Base-by-base conservation (phyloP, 2,888 invertebrate species). In the Nymphalis c-album region DNA sequence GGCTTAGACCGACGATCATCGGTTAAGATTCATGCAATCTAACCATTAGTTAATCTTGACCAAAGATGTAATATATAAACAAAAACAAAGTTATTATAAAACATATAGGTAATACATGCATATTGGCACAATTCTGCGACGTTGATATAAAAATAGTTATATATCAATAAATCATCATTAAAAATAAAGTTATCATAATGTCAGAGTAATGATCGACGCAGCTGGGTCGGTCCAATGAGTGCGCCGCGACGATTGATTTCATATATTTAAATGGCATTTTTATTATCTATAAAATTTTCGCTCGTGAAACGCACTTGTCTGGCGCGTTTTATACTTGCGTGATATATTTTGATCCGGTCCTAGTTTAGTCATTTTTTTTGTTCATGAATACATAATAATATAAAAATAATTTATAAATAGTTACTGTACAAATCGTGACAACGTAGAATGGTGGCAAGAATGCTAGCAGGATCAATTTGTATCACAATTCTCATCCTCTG, bases 101-200 rank as follows among this genome's bases (percentile, higher is more conserved):
- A 53, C 53, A 31, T 31, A 17, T 31, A 55, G 2, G 53, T 55
- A 31, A 53, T 26, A 17, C 7, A 51, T 20, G 20, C 18, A 40
- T 13, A 10, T 22, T 20, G 22, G 16, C 7, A 17, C 22, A 55
- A 50, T 61, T 55, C 17, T 35, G 17, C 20, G 40, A 13, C 40
- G 60, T 8, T 17, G 22, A 8, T 51, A 61, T 48, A 61, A 61
- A 61, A 65, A 65, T 65, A 65, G 67, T 53, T 18, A 22, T 60
- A 63, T 46, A 58, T 20, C 68, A 68, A 68, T 70, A 70, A 63
- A 70, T 70, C 70, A 50, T 60, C 64, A 68, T 70, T 70, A 62
- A 57, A 6, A 53, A 13, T 61, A 47, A 51, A 62, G 59, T 68
- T 68, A 68, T 70, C 68, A 48, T 26, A 48, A 67, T 64, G 53